Evolutionary conservation across 2,888 invertebrate species (phyloP).

Genomic region (Dasypolia templi): DNA sequence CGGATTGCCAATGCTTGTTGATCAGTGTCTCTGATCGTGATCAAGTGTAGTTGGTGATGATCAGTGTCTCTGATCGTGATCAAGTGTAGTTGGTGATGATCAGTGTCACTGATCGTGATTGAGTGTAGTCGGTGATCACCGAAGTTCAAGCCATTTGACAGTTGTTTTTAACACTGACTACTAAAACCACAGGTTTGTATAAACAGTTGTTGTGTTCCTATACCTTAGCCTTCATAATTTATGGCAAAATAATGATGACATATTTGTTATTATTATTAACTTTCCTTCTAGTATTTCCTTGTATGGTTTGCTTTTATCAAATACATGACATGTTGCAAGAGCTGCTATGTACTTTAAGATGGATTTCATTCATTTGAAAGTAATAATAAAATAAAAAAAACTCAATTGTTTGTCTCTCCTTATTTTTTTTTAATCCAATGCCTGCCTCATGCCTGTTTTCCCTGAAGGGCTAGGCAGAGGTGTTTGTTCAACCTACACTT

Average conservation of each 20-base stretch:
- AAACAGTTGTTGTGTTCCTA: neutral
- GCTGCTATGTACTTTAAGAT: neutral
- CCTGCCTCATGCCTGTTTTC: no score
- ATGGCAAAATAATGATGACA: constrained; percentile 22
- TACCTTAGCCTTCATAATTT: neutral
- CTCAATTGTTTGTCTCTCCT: no score
- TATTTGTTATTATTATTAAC: constrained; percentile 8
- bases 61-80: no score
- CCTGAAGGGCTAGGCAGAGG: no score
- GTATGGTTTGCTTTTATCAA: constrained; percentile 13
- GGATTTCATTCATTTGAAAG: neutral
- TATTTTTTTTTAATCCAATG: no score
- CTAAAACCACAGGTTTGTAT: neutral
- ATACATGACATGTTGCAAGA: neutral
- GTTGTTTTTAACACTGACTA: no score
- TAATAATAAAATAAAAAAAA: no score
- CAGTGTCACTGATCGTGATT: no score
- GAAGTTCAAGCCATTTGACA: neutral
- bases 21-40: no score
- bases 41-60: no score
- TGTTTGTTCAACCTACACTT: neutral
- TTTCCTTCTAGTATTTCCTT: constrained; percentile 45
- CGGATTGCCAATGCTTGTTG: neutral
- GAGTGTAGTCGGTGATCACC: no score
- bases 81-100: no score